phyloP scores from a whole-genome alignment of 92 coral and sea anemone genomes.

The Isaurus tuberculatus region DNA sequence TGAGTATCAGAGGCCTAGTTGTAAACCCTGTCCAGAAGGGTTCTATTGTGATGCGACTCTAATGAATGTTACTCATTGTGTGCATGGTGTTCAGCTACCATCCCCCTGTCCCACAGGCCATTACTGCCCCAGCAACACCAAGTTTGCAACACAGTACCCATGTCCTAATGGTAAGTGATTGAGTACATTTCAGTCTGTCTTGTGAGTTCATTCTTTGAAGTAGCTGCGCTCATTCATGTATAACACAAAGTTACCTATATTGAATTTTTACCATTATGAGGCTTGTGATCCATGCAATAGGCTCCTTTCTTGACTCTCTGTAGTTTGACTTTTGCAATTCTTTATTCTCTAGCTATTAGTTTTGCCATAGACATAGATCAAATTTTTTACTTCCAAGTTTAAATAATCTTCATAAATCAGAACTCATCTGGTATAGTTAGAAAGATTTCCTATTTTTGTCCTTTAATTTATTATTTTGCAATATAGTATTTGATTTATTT shows the following conservation, averaged over 20 bases:
- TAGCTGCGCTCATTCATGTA: not conserved
- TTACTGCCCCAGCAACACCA: slow-evolving; percentile 92
- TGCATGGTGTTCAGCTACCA: slow-evolving; percentile 94
- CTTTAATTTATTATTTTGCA: too few species aligned
- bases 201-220: not conserved
- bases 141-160: slow-evolving; percentile 84
- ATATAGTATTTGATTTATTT: too few species aligned
- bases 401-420: too few species aligned
- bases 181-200: not conserved
- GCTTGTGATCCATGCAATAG: too few species aligned
- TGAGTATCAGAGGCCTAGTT: slow-evolving; percentile 78
- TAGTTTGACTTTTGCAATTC: too few species aligned
- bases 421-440: too few species aligned
- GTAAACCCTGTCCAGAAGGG: slow-evolving; percentile 93
- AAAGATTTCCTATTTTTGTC: too few species aligned
- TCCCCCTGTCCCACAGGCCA: slow-evolving; percentile 89
- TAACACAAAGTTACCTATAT: not conserved
- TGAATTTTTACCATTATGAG: too few species aligned
- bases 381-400: too few species aligned
- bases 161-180: slow-evolving; percentile 79
- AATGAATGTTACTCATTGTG: slow-evolving; percentile 86
- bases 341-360: too few species aligned
- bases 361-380: too few species aligned
- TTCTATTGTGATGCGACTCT: slow-evolving; percentile 93
- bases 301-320: too few species aligned